Conservation (phyloP, 2,888 invertebrate genomes). For the Agrenia bidenticulata region DNA sequence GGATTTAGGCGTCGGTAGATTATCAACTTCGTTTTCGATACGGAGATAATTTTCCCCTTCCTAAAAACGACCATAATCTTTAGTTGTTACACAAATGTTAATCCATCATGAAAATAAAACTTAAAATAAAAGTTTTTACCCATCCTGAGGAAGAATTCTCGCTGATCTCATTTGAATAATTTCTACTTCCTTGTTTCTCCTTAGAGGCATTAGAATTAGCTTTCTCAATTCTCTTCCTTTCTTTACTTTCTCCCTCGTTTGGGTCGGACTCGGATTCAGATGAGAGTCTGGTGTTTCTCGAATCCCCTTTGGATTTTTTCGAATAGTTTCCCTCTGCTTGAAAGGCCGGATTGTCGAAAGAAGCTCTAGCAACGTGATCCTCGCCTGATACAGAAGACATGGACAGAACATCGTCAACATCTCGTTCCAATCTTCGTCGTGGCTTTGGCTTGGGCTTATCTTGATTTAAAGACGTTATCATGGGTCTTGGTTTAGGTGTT, state of each 20-base stretch:
- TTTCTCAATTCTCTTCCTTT: too few species aligned
- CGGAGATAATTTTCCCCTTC: too few species aligned
- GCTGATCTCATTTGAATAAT: too few species aligned
- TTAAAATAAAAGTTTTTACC: too few species aligned
- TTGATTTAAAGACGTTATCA: neutral
- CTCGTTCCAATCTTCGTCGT: slow-evolving; percentile 15
- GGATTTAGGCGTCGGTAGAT: neutral
- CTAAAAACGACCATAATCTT: too few species aligned
- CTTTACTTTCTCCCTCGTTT: neutral
- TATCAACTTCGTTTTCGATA: too few species aligned
- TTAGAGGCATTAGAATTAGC: too few species aligned
- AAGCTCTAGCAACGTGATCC: neutral
- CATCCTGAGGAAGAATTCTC: too few species aligned
- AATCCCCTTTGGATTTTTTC: neutral
- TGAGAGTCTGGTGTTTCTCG: too few species aligned
- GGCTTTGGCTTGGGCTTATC: slow-evolving; percentile 22
- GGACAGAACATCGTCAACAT: slow-evolving; percentile 27
- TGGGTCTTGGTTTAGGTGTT: neutral
- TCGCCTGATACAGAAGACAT: slow-evolving; percentile 17
- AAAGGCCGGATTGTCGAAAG: slow-evolving; percentile 19
- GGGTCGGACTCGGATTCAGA: neutral
- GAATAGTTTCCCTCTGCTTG: neutral
- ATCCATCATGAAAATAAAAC: too few species aligned
- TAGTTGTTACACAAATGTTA: too few species aligned
- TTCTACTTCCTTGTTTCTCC: too few species aligned